Evolutionary conservation across 2,113 vertebrate genomes (phyloP).

Genomic region (Okapia johnstoni): DNA sequence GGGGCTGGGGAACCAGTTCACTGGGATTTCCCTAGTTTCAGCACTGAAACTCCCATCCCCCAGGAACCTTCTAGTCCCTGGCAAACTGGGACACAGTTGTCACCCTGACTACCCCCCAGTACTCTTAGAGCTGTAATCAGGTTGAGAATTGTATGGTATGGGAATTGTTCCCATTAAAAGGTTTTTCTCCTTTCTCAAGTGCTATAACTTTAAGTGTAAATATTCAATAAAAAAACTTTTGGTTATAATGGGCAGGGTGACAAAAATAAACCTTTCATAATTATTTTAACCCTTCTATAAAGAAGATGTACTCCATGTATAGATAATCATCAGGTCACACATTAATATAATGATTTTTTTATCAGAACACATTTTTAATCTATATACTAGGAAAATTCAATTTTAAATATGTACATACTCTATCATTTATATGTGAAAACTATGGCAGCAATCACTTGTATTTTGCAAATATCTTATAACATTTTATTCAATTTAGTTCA

Average conservation of each 20-base stretch:
- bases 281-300: not conserved
- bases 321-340: not conserved
- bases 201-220: not conserved
- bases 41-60: not conserved
- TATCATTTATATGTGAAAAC: not conserved
- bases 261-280: slow-evolving; percentile 2
- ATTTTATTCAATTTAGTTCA: slow-evolving; percentile 72
- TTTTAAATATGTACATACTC: slow-evolving; percentile 30
- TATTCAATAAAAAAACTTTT: not conserved
- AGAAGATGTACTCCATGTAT: not conserved
- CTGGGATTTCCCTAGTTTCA: not conserved
- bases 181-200: not conserved
- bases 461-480: slow-evolving; percentile 51
- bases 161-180: not conserved
- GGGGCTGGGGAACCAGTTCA: not conserved
- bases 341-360: slow-evolving; percentile 51
- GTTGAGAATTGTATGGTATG: not conserved
- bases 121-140: not conserved
- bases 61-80: not conserved
- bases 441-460: slow-evolving; percentile 24
- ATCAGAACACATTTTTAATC: slow-evolving; percentile 52
- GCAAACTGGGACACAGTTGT: not conserved
- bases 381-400: slow-evolving; percentile 17
- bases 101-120: not conserved
- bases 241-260: not conserved